A percentile compares a stretch with the other conserved stretches of the same genome.
Conservation (phyloP, 2,113 vertebrate species). For the Arvicanthis niloticus region DNA sequence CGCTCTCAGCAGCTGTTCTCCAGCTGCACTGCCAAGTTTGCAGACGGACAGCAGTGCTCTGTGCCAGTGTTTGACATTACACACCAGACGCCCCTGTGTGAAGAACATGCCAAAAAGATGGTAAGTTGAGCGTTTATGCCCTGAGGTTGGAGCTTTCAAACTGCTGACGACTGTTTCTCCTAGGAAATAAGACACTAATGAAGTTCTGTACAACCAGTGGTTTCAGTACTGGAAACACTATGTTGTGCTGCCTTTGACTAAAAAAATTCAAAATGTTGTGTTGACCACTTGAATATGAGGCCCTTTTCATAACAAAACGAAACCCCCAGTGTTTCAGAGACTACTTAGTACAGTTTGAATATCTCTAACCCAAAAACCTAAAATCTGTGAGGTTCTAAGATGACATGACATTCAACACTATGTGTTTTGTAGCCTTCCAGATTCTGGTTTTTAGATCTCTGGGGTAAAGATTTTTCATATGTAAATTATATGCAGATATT, state of each 20-base stretch:
- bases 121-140: constrained; percentile 85
- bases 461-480: not conserved
- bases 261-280: not conserved
- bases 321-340: not conserved
- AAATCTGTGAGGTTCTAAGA: not conserved
- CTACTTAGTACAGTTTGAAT: not conserved
- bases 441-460: not conserved
- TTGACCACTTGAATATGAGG: not conserved
- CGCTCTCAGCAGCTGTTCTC: constrained; percentile 99
- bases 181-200: not conserved
- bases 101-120: constrained; percentile 99
- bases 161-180: not conserved
- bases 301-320: not conserved
- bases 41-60: constrained; percentile 98
- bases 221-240: not conserved
- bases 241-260: not conserved
- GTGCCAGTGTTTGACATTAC: constrained; percentile 99
- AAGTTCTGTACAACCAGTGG: not conserved
- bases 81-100: constrained; percentile 98
- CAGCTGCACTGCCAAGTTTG: constrained; percentile 99
- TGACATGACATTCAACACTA: not conserved
- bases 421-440: not conserved
- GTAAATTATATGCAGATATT: not conserved
- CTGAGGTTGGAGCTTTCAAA: not conserved
- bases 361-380: not conserved